Conservation (phyloP, 2,113 vertebrate genomes). For the Odontophorus gujanensis region DNA sequence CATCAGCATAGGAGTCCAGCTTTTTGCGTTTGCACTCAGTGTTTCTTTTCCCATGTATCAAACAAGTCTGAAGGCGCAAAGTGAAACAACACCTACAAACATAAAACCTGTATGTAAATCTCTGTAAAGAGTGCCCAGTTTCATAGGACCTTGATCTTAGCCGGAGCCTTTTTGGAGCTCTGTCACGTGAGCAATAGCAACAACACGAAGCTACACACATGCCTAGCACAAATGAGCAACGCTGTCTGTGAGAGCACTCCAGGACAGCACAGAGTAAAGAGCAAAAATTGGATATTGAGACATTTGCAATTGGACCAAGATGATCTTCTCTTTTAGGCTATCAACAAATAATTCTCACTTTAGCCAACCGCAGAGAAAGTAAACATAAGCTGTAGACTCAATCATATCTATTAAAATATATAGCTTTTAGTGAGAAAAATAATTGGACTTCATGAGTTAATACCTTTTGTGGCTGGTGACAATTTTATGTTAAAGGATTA, state of each 20-base stretch:
- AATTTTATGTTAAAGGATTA: constrained; percentile 67
- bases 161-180: background rate
- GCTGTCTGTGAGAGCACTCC: background rate
- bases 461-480: constrained; percentile 39
- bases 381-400: background rate
- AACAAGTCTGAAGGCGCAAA: background rate
- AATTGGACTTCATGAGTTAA: constrained; percentile 49
- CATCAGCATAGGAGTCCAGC: background rate
- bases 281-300: background rate
- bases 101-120: background rate
- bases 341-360: constrained; percentile 28
- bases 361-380: background rate
- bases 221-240: constrained; percentile 1
- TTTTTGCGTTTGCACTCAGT: background rate
- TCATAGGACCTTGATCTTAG: background rate
- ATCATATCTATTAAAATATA: background rate
- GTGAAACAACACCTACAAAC: background rate
- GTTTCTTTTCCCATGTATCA: background rate
- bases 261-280: background rate
- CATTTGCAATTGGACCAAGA: background rate
- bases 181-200: background rate
- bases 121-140: background rate
- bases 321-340: constrained; percentile 8
- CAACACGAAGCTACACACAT: constrained; percentile 36
- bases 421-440: constrained; percentile 34